These are phyloP conservation scores for Dascillus cervinus DNA, from an alignment of 2,888 invertebrate genomes.

Conservation along the genomic window DNA sequence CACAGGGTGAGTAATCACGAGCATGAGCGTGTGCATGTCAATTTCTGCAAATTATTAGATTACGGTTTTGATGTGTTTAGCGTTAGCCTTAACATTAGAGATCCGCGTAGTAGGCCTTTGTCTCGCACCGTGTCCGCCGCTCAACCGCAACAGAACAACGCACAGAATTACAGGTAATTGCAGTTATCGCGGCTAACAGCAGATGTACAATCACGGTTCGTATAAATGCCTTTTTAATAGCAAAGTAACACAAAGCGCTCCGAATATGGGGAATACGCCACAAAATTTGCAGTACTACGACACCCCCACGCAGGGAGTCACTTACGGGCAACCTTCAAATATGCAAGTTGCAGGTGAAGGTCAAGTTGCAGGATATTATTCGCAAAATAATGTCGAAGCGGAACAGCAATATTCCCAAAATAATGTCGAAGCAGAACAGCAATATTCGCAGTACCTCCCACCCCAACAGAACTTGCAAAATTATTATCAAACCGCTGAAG, in stretches of 20 bases:
- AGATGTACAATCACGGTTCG: not conserved
- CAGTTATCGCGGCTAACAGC: not conserved
- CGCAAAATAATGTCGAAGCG: no score
- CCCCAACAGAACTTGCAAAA: constrained; percentile 3
- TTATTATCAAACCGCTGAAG: constrained; percentile 1
- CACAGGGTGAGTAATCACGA: constrained; percentile 51
- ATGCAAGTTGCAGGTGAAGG: no score
- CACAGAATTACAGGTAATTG: constrained; percentile 9
- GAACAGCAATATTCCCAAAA: no score
- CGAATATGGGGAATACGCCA: not conserved
- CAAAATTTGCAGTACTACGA: not conserved
- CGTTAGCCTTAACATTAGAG: constrained; percentile 10
- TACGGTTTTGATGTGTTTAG: no score
- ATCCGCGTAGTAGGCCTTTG: not conserved
- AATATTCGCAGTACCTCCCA: no score
- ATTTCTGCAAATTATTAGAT: no score
- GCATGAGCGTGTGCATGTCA: no score
- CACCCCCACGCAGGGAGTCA: no score
- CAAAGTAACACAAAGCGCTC: not conserved
- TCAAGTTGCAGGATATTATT: no score
- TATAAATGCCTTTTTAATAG: not conserved
- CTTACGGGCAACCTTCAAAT: no score
- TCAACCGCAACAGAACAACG: constrained; percentile 1
- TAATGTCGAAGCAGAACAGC: no score
- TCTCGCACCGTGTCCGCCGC: no score